These are phyloP conservation scores for Thripadectes ignobilis DNA, from an alignment of 2,797 vertebrate genomes.

Conservation along the genomic window DNA sequence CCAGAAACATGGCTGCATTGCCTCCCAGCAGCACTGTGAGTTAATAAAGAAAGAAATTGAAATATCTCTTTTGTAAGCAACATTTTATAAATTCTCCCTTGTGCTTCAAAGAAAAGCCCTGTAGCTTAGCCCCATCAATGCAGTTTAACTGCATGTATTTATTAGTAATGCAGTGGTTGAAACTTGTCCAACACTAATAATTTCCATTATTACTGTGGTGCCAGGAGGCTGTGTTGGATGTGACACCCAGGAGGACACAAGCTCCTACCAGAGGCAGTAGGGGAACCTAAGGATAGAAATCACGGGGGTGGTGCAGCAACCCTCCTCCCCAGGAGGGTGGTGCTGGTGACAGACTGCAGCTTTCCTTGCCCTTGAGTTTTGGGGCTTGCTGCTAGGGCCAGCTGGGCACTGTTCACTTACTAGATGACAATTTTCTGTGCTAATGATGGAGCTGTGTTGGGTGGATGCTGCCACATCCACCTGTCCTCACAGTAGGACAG, in stretches of 20 bases:
- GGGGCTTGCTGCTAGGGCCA: not conserved
- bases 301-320: fast-evolving
- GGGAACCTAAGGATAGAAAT: not conserved
- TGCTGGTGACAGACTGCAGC: not conserved
- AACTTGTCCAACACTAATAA: not conserved
- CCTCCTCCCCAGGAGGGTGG: fast-evolving
- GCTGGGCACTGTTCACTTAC: fast-evolving
- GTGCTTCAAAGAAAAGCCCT: conserved; percentile 4
- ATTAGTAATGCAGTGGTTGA: not conserved
- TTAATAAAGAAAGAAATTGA: not conserved
- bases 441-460: not conserved
- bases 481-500: not conserved
- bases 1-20: not conserved
- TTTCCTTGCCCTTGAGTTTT: not conserved
- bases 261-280: not conserved
- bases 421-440: not conserved
- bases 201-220: not conserved
- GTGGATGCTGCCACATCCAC: not conserved
- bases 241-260: not conserved
- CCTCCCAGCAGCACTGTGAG: not conserved
- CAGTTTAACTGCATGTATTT: not conserved
- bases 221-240: not conserved
- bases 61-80: not conserved
- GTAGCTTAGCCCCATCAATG: not conserved
- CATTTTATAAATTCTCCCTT: not conserved